Conservation (phyloP, 1,140 invertebrate species). For the Drosophila triauraria region DNA sequence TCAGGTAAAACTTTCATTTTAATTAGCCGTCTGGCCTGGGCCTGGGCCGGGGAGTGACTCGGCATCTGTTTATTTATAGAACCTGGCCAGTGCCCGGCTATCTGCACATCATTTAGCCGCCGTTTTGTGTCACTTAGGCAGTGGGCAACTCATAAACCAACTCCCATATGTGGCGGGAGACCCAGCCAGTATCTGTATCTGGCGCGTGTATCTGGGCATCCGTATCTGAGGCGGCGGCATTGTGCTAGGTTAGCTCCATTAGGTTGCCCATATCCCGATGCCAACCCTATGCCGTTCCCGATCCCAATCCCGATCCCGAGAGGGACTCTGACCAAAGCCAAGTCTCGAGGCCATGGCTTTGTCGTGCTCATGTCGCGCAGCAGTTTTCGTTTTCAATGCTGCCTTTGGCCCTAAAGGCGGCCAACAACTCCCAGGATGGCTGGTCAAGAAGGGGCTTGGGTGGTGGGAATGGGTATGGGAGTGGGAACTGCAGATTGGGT, state of each 20-base stretch:
- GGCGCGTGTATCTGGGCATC: conserved; percentile 76
- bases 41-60: conserved; percentile 55
- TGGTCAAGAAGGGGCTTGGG: conserved; percentile 14
- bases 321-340: conserved; percentile 42
- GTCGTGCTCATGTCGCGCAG: conserved; percentile 78
- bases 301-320: conserved; percentile 19
- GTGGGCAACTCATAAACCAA: conserved; percentile 71
- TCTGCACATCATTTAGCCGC: conserved; percentile 79
- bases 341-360: conserved; percentile 68
- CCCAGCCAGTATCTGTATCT: conserved; percentile 65
- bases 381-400: conserved; percentile 82
- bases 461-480: conserved; percentile 1
- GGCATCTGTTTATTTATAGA: conserved; percentile 72
- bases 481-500: too few relatives aligned
- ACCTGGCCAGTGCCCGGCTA: conserved; percentile 47
- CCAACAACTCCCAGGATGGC: conserved; percentile 49
- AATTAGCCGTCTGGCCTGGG: conserved; percentile 69
- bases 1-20: conserved; percentile 61
- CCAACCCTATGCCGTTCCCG: conserved; percentile 10
- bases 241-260: conserved; percentile 54
- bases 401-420: conserved; percentile 65
- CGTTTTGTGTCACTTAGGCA: conserved; percentile 78
- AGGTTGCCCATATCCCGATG: conserved; percentile 44
- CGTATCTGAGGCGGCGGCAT: conserved; percentile 50
- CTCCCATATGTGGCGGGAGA: conserved; percentile 40